A percentile compares a stretch with the other conserved stretches of the same genome.
phyloP scores from a whole-genome alignment of 2,113 vertebrate species.

The Mirounga angustirostris region DNA sequence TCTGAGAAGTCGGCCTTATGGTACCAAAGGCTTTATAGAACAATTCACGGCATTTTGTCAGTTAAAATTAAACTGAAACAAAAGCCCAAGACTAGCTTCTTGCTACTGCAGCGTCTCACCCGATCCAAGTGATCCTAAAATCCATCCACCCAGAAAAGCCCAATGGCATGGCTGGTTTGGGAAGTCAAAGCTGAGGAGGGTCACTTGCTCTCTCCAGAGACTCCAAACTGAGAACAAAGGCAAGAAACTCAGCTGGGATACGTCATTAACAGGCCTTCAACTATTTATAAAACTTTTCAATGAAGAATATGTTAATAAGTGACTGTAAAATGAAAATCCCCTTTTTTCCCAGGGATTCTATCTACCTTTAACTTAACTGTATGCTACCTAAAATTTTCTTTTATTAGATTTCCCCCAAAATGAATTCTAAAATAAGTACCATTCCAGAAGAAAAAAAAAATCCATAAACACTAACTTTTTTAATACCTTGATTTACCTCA shows the following conservation, averaged over 20 bases:
- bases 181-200: not conserved
- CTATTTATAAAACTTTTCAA: not conserved
- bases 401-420: conserved; percentile 31
- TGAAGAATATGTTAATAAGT: not conserved
- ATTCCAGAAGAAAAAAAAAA: conserved; percentile 46
- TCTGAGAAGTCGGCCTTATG: not conserved
- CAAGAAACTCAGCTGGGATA: not conserved
- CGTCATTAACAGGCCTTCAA: not conserved
- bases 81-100: not conserved
- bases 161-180: not conserved
- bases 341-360: not conserved
- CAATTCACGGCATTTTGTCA: not conserved
- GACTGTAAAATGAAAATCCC: not conserved
- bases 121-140: not conserved
- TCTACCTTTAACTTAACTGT: not conserved
- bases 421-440: not conserved
- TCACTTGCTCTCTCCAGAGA: not conserved
- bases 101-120: not conserved
- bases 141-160: not conserved
- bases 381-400: conserved; percentile 28
- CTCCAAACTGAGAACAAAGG: not conserved
- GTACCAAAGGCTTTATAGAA: conserved; percentile 1
- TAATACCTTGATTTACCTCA: conserved; percentile 60
- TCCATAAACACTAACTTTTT: conserved; percentile 61
- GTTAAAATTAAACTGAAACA: not conserved